Conservation (phyloP, 1,140 invertebrate genomes). For the Hycleus phaleratus region DNA sequence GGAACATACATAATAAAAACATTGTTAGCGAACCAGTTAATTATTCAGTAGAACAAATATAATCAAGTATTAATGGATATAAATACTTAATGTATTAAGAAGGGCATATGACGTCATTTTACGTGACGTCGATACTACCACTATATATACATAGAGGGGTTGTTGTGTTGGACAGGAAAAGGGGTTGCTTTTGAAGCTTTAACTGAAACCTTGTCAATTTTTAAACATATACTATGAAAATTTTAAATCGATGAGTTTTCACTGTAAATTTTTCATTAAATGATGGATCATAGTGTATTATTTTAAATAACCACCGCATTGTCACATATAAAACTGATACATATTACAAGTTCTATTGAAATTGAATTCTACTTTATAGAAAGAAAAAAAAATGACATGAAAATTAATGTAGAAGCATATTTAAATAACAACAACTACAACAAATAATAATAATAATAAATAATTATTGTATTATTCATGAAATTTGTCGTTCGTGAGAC, state of each 20-base stretch:
- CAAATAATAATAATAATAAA: no score
- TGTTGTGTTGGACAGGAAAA: slow-evolving; percentile 14
- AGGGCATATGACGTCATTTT: slow-evolving; percentile 24
- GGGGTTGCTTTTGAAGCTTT: slow-evolving; percentile 25
- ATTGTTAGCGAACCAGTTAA: slow-evolving; percentile 28
- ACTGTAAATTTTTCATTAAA: slow-evolving; percentile 7
- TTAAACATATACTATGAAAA: slow-evolving; percentile 14
- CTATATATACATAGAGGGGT: no score
- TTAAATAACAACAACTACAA: no score
- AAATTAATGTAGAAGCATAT: no score
- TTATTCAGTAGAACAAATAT: slow-evolving; percentile 28
- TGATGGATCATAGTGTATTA: slow-evolving; percentile 5
- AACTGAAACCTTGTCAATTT: slow-evolving; percentile 15
- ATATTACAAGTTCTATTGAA: no score
- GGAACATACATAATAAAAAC: slow-evolving; percentile 27
- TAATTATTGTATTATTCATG: no score
- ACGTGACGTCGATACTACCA: slow-evolving; percentile 9
- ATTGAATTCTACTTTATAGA: no score
- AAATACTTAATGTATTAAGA: slow-evolving; percentile 24
- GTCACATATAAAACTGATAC: no score
- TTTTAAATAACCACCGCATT: slow-evolving; percentile 3
- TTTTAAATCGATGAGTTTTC: slow-evolving; percentile 11
- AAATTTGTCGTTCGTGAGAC: no score
- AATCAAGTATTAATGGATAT: slow-evolving; percentile 28
- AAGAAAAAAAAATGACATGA: no score